Base-by-base conservation (phyloP, 2,888 invertebrate species). In the Caenorhabditis sp. region DNA sequence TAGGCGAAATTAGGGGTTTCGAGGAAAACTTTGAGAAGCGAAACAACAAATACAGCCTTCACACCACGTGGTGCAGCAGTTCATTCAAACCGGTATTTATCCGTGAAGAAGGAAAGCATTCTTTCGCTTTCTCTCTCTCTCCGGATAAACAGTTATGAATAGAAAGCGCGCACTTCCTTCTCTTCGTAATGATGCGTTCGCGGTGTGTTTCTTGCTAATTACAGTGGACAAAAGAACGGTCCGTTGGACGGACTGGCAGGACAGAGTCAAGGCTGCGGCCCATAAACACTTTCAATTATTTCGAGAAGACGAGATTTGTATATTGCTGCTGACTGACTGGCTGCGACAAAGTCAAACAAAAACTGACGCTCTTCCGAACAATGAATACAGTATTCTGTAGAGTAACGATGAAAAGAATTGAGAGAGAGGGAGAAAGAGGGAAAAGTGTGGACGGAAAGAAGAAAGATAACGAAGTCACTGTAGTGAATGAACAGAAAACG, bases 221-320 rank as follows among this genome's bases (percentile, higher is more conserved):
- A 76, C 67, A 76, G 51, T 67, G 74, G 13, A 61, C 61, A 61
- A 61, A 61, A 58, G 58, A 58, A 51, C 51, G 51, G 61, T 32
- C 32, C 32, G 32, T n/a, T n/a, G 9, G 32, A 32, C 28, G 13
- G 13, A 61, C 13, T 53, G 56, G 22, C 15, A 26, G 15, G 67
- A 32, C 32, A 9, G 32, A 76, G 76, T 76, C 76, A 76, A 76
- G 76, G 76, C 37, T 47, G 26, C 15, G 50, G 53, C 28, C 32
- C 51, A 40, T 24, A 58, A 61, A 67, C 53, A 76, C 67, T 74
- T 60, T 58, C 60, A 74, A 76, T 67, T 61, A 76, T 61, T 61
- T 44, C 76, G 76, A 76, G 40, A n/a, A n/a, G n/a, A 24, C 56
- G 56, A 64, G 62, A 62, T 71, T 61, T 53, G 51, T 47, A 20